Evolutionary conservation across 1,140 invertebrate genomes (phyloP).

Genomic region (Hesperophylax magnus): DNA sequence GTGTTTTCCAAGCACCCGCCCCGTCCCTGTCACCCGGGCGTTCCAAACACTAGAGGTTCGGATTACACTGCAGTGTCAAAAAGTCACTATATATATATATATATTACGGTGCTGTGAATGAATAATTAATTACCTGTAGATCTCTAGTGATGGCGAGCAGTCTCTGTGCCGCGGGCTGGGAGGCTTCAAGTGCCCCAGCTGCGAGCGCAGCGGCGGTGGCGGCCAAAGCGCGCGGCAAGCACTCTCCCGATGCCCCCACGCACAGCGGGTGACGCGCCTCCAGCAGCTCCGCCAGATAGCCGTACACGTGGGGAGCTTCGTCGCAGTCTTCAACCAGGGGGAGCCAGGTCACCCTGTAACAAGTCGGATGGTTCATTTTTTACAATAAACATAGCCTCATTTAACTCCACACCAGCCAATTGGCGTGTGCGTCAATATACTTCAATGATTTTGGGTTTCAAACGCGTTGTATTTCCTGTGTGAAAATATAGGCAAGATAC

Average conservation of each 20-base stretch:
- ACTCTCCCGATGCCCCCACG: conserved; percentile 87
- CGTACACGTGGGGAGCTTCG: conserved; percentile 95
- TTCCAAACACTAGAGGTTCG: too few species aligned
- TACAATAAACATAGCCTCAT: too few species aligned
- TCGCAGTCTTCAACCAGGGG: conserved; percentile 96
- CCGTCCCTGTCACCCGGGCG: too few species aligned
- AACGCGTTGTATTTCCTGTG: too few species aligned
- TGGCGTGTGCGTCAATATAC: too few species aligned
- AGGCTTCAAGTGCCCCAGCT: conserved; percentile 83
- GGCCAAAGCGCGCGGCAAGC: conserved; percentile 89
- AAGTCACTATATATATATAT: too few species aligned
- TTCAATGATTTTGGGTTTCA: not conserved
- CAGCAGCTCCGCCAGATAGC: conserved; percentile 95
- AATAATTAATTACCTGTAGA: conserved; percentile 75
- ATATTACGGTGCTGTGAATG: too few species aligned
- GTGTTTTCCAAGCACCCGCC: too few species aligned
- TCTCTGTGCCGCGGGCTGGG: conserved; percentile 75
- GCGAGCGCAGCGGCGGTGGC: conserved; percentile 92
- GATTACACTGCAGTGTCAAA: too few species aligned
- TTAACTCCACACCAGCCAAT: too few species aligned
- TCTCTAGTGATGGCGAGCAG: conserved; percentile 84
- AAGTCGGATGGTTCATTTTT: conserved; percentile 25
- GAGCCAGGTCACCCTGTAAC: conserved; percentile 88
- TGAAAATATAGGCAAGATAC: conserved; percentile 30
- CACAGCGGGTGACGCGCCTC: conserved; percentile 91